Conservation (phyloP, 2,113 vertebrate genomes). For the Syrrhaptes paradoxus region DNA sequence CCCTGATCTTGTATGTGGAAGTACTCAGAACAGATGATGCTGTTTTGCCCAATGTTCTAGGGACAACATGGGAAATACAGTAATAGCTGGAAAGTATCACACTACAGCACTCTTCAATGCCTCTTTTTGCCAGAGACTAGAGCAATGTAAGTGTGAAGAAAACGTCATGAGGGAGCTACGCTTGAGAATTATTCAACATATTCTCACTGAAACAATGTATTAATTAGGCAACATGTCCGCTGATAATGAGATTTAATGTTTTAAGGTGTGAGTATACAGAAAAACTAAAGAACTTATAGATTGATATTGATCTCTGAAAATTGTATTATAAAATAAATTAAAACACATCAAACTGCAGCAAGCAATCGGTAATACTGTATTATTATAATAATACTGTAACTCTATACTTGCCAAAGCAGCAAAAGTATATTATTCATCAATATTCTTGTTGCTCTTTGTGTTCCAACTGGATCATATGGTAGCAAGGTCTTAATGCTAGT, state of each 20-base stretch:
- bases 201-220: neutral
- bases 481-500: neutral
- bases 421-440: neutral
- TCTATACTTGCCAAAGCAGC: neutral
- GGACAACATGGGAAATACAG: neutral
- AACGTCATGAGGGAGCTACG: neutral
- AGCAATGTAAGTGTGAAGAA: neutral
- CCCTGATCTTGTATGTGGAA: neutral
- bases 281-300: neutral
- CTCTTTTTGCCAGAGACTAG: neutral
- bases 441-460: neutral
- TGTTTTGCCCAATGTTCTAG: neutral
- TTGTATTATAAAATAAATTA: neutral
- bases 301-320: neutral
- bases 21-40: neutral
- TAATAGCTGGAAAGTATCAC: neutral
- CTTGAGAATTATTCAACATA: neutral
- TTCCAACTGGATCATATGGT: fast-evolving
- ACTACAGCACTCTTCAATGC: neutral
- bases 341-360: neutral
- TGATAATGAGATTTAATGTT: neutral
- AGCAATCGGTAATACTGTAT: neutral
- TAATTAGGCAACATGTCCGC: neutral
- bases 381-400: neutral
- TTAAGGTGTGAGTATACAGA: neutral